Percentiles rank a stretch among this genome's conserved stretches.
Evolutionary conservation across 2,888 invertebrate species (phyloP).

Genomic region (Mythimna impura): DNA sequence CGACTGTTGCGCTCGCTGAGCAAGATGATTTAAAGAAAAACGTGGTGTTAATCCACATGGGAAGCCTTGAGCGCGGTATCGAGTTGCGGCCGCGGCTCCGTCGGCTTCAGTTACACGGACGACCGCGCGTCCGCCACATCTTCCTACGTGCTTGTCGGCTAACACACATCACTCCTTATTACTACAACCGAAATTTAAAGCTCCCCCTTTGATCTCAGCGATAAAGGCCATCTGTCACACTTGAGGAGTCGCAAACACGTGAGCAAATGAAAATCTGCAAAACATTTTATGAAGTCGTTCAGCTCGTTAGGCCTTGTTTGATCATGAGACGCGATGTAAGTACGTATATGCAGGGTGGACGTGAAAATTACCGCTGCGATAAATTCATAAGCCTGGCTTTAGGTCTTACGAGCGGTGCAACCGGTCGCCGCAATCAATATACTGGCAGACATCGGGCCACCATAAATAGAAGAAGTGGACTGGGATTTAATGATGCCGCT

Average conservation of each 20-base stretch:
- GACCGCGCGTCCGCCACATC: slow-evolving; percentile 79
- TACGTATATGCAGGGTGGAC: slow-evolving; percentile 65
- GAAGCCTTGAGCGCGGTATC: slow-evolving; percentile 86
- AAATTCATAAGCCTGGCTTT: slow-evolving; percentile 69
- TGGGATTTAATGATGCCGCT: slow-evolving; percentile 80
- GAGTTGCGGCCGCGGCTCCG: slow-evolving; percentile 72
- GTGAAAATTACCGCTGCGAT: slow-evolving; percentile 78
- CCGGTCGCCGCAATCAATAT: slow-evolving; percentile 84
- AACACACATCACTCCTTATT: slow-evolving; percentile 63
- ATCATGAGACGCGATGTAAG: slow-evolving; percentile 65
- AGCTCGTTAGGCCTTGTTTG: slow-evolving; percentile 77
- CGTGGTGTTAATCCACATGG: slow-evolving; percentile 83
- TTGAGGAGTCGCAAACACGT: slow-evolving; percentile 44
- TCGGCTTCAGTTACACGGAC: slow-evolving; percentile 82
- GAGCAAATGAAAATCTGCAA: slow-evolving; percentile 68
- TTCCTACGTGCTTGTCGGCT: slow-evolving; percentile 68
- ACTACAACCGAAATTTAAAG: slow-evolving; percentile 53
- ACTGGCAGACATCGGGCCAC: slow-evolving; percentile 81
- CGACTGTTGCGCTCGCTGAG: slow-evolving; percentile 63
- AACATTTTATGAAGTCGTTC: slow-evolving; percentile 74
- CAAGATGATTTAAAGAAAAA: slow-evolving; percentile 78
- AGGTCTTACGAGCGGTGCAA: slow-evolving; percentile 69
- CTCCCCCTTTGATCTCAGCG: slow-evolving; percentile 42
- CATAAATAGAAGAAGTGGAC: slow-evolving; percentile 85
- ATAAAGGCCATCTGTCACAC: slow-evolving; percentile 42